Evolutionary conservation across 2,113 vertebrate genomes (phyloP), one percentile per base, ranked within the genome.

Genomic region (Piaya cayana): DNA sequence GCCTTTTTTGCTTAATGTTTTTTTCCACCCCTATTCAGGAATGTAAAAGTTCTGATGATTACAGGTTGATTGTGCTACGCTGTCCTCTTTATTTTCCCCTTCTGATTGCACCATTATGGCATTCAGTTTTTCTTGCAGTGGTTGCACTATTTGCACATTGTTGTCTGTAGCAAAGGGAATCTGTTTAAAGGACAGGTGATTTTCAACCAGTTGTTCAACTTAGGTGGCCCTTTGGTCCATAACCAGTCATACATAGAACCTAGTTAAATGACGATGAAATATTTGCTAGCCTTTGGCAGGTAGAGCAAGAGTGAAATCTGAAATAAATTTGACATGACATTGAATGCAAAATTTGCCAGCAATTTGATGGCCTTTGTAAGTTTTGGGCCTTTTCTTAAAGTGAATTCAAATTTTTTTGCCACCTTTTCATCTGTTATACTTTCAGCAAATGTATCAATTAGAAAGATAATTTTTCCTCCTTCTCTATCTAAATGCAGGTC

Each of bases 201-300:
- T 88, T 72, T 69, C 27, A 63, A 6, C 5, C 11, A 4, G 3
- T 21, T 79, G 14, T 69, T 59, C 55, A 63, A 4, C 9, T 76
- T 21, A 12, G 29, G n/a, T 72, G 58, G 18, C 16, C 11, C 30
- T 82, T 62, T 64, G 53, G 47, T 60, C 34, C 39, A 6, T 39
- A 77, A 27, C 22, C 30, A 56, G 43, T 52, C 42, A 17, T 26
- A 53, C 5, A 5, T 29, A 14, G 30, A 34, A 63, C 43, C 15
- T 64, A n/a, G 16, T 3, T 53, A 14, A 58, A 52, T n/a, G 39
- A 52, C 37, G 45, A 27, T 0, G 0, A 45, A 84, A 55, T 6
- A 4, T 74, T 83, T 76, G 16, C 27, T 62, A 45, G 70, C 27
- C 26, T 49, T 87, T 87, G 29, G 16, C 25, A 80, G 27, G 8